Evolutionary conservation across 2,888 invertebrate species (phyloP).

Genomic region (Suillia variegata): DNA sequence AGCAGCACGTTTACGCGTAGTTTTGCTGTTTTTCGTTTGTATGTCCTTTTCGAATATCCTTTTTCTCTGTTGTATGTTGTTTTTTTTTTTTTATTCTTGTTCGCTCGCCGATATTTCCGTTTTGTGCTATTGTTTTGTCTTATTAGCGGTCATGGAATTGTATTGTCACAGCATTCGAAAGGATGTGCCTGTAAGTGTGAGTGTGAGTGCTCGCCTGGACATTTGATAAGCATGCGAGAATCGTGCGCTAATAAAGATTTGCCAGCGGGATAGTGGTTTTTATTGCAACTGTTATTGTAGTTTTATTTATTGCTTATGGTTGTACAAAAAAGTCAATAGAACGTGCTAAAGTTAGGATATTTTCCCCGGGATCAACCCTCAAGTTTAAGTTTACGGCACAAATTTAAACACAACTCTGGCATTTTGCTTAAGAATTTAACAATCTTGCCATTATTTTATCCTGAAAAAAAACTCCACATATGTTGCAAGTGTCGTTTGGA

Average conservation of each 20-base stretch:
- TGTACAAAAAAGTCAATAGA: too few relatives aligned
- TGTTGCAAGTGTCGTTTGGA: too few relatives aligned
- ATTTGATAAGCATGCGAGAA: neutral
- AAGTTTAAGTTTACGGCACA: too few relatives aligned
- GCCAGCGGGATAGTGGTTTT: neutral
- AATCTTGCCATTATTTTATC: too few relatives aligned
- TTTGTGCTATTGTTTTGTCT: conserved; percentile 1
- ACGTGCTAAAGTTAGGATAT: too few relatives aligned
- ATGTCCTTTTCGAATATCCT: neutral
- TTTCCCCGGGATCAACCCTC: too few relatives aligned
- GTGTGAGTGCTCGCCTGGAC: neutral
- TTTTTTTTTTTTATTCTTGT: neutral
- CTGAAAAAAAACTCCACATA: too few relatives aligned
- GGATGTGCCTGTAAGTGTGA: too few relatives aligned
- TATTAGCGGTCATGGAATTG: conserved; percentile 8
- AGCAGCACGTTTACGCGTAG: neutral
- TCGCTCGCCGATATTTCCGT: neutral
- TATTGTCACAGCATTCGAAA: neutral
- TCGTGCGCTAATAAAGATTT: conserved; percentile 10
- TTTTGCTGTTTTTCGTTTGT: neutral
- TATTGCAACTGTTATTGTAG: neutral
- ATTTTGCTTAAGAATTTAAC: too few relatives aligned
- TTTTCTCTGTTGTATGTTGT: neutral
- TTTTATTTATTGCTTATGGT: too few relatives aligned
- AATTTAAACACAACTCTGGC: too few relatives aligned